Base-by-base conservation (phyloP, 2,888 invertebrate genomes). In the Anthophora plumipes region DNA sequence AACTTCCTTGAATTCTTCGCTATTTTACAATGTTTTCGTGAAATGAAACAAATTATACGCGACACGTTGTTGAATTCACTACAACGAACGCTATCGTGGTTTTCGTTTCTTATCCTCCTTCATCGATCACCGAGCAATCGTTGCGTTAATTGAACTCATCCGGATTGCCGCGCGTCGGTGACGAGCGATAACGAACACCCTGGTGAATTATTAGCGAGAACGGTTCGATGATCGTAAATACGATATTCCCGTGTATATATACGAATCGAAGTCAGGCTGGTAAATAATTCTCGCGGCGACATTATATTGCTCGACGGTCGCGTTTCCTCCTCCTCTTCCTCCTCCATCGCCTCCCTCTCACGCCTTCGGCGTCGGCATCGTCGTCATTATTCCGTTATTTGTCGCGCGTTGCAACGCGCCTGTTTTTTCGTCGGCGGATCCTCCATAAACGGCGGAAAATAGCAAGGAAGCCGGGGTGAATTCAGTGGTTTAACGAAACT, bases 401-500 rank as follows among this genome's bases (percentile, higher is more conserved):
- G 68, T 66, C 75, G 1, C 7, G 12, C 14, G 39, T 0, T 17
- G 14, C 41, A 25, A 17, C 61, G 61, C 14, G 57, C n/a, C 43
- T 17, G 25, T 61, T 61, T 43, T n/a, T 43, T 22, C 60, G 68
- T 59, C 43, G 46, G 9, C 9, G 46, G 20, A 20, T 54, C 31
- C 11, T 20, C 76, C 61, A 63, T 80, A 80, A 80, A 80, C 71
- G 75, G 41, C 67, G 71, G 68, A 80, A 82, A 80, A 80, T 76
- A 76, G 80, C 60, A 76, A 72, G 68, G 50, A 63, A 71, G 70
- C 20, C 22, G 43, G 59, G 59, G 43, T 52, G 72, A 71, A 80
- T 80, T 80, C 75, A 76, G 66, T 50, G 77, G 80, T 80, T 82
- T 73, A 82, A 73, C 82, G 64, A 80, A 80, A 82, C 80, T 82